These are phyloP conservation scores for Linyphia triangularis DNA, from an alignment of 2,888 invertebrate species.

Conservation along the genomic window DNA sequence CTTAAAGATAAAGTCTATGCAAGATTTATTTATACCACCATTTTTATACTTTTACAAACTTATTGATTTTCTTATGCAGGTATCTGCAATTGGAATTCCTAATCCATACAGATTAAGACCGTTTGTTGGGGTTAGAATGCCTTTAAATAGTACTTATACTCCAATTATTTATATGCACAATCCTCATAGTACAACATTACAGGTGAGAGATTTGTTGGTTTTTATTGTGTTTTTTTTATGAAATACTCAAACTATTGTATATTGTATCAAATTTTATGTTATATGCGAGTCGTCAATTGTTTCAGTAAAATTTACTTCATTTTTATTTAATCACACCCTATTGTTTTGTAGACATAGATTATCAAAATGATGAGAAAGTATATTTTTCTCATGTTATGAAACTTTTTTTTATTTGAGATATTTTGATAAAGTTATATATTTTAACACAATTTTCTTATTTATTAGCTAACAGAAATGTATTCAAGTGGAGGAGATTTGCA, in stretches of 20 bases:
- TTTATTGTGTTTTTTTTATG: neutral
- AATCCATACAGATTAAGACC: constrained; percentile 95
- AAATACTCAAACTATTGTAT: neutral
- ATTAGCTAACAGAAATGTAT: constrained; percentile 82
- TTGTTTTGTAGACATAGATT: too few relatives aligned
- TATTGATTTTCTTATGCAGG: constrained; percentile 81
- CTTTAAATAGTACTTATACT: constrained; percentile 93
- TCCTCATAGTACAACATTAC: constrained; percentile 91
- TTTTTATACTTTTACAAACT: neutral
- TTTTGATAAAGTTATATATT: neutral
- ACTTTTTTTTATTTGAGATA: neutral
- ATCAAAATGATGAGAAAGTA: too few relatives aligned
- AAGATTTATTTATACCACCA: neutral
- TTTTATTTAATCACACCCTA: too few relatives aligned
- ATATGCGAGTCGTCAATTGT: neutral
- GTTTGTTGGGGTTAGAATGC: constrained; percentile 92
- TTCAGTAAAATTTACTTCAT: too few relatives aligned
- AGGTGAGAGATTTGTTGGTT: constrained; percentile 82
- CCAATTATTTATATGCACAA: constrained; percentile 96
- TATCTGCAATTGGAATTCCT: constrained; percentile 90
- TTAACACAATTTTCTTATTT: neutral
- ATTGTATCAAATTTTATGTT: neutral
- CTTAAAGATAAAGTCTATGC: neutral
- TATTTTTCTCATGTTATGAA: neutral
- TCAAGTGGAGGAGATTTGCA: constrained; percentile 92